Evolutionary conservation across 1,140 invertebrate genomes (phyloP), one percentile per base, ranked within the genome.

Genomic region (Microplitis demolitor): DNA sequence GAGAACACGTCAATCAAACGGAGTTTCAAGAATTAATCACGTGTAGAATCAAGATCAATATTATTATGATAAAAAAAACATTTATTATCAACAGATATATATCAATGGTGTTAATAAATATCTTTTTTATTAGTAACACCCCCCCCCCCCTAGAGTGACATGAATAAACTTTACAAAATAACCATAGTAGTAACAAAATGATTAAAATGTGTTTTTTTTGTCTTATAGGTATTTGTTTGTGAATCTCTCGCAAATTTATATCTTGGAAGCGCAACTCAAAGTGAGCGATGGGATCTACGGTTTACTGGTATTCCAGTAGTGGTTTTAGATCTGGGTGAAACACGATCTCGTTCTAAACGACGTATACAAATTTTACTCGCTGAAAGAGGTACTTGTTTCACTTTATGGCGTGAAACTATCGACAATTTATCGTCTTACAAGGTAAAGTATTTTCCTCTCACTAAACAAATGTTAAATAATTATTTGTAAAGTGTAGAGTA

Each of bases 321-420:
- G 0, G 86, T 96, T 0, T 87, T 96, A 58, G 94, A 96, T 84
- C 90, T 90, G 5, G 95, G 93, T 0, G 91, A 92, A 74, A 91
- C 93, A 0, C 85, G 90, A 68, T 92, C 93, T 5, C 84, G 94
- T 56, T 88, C 91, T 58, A 91, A 93, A 78, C 87, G 94, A 33
- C 90, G 91, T 34, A 91, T 96, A 4, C 91, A 93, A 13, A 90
- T 96, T 31, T 88, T 94, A 2, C 80, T 96, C 14, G 94, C 94
- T 0, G 95, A 96, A 84, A 89, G 93, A 61, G 94, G 94, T 3
- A 94, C 94, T 2, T 94, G 94, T 60, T 96, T 96, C 82, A 91
- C 92, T 34, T 84, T 96, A n/a, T 96, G 95, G 95, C 89, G 89
- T 67, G 95, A 96, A 83, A 91, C 91, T n/a, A 93, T 96, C 74